These are phyloP conservation scores for Okapia johnstoni DNA, from an alignment of 2,113 vertebrate species.

Conservation along the genomic window DNA sequence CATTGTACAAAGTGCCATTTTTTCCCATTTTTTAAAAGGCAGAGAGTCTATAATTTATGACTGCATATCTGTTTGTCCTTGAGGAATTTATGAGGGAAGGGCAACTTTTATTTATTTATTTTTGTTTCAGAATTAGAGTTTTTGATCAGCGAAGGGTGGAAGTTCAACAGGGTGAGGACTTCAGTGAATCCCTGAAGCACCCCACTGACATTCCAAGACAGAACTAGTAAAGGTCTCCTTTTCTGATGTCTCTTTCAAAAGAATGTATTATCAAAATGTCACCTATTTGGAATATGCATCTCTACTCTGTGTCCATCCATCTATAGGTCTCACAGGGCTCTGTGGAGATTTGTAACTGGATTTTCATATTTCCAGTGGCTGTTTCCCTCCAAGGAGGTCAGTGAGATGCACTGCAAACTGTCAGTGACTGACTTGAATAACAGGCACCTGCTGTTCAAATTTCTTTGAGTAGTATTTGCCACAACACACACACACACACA, in stretches of 20 bases:
- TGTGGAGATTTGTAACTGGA: not conserved
- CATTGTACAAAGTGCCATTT: not conserved
- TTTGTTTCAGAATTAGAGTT: slow-evolving; percentile 30
- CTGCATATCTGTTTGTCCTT: slow-evolving; percentile 26
- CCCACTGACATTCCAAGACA: slow-evolving; percentile 57
- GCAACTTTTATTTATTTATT: not conserved
- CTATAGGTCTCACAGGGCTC: not conserved
- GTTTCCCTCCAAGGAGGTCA: not conserved
- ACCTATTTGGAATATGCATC: slow-evolving; percentile 7
- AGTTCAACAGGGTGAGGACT: slow-evolving; percentile 43
- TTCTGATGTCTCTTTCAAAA: slow-evolving; percentile 52
- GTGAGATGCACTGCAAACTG: not conserved
- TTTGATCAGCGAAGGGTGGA: slow-evolving; percentile 62
- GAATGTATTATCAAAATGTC: slow-evolving; percentile 57
- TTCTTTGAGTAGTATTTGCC: slow-evolving; percentile 1
- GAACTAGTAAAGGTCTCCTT: slow-evolving; percentile 36
- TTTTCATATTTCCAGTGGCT: not conserved
- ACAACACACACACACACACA: not conserved
- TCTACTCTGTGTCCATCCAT: not conserved
- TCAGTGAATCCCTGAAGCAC: slow-evolving; percentile 31
- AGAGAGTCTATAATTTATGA: slow-evolving; percentile 65
- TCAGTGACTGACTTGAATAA: slow-evolving; percentile 6
- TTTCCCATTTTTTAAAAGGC: slow-evolving; percentile 27
- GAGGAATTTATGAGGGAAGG: slow-evolving; percentile 43
- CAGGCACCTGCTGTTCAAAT: not conserved